Evolutionary conservation across 2,888 invertebrate species (phyloP).

Genomic region (Rhaphigaster nebulosa): DNA sequence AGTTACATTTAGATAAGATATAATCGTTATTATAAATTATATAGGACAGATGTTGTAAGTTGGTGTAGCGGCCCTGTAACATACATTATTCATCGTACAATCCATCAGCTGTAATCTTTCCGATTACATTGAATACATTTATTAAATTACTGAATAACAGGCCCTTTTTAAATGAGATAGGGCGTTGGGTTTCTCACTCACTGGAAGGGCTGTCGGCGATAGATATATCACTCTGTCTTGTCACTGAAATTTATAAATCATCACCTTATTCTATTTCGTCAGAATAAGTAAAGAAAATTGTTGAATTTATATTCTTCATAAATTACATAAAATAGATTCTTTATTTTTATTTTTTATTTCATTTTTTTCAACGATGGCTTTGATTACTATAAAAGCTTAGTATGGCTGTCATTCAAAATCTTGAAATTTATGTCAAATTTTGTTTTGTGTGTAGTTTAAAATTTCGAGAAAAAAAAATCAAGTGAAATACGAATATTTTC

Average conservation of each 20-base stretch:
- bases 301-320: background rate
- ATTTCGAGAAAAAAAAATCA: too few relatives aligned
- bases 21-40: background rate
- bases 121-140: conserved; percentile 33
- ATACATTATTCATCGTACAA: background rate
- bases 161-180: background rate
- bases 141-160: conserved; percentile 16
- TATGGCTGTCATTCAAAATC: too few relatives aligned
- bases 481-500: too few relatives aligned
- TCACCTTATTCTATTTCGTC: background rate
- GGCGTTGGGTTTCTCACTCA: background rate
- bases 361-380: too few relatives aligned
- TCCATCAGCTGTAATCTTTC: conserved; percentile 12
- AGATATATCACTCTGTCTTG: background rate
- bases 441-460: too few relatives aligned
- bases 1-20: background rate
- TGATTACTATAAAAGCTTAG: too few relatives aligned
- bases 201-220: background rate
- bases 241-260: background rate
- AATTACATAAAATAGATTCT: background rate
- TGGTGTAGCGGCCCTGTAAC: background rate
- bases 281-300: too few relatives aligned
- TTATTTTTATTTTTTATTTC: too few relatives aligned
- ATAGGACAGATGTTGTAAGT: background rate
- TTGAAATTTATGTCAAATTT: too few relatives aligned